Base-by-base conservation (phyloP, 2,113 vertebrate genomes). In the Cairina moschata region DNA sequence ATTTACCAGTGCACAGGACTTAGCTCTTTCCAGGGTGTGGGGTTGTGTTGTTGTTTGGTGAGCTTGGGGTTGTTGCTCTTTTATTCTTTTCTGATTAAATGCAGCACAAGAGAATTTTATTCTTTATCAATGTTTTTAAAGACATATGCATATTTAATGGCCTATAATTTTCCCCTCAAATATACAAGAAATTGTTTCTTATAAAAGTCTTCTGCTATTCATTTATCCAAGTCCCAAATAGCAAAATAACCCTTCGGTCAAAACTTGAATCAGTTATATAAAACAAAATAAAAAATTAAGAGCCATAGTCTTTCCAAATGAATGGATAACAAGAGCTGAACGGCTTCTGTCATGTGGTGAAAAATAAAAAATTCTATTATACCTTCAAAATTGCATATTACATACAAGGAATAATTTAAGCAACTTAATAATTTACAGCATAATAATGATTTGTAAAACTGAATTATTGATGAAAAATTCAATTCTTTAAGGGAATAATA, bases 401-500 rank as follows among this genome's bases (percentile, higher is more conserved):
- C 25, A 80, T 66, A 50, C 26, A 95, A 84, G 83, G 87, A 95
- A 96, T 95, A 96, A 95, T 96, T 96, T 94, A 96, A 90, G 50
- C 34, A 91, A n/a, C 20, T 96, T 88, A 97, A 96, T 97, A 96
- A 97, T 97, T 96, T 93, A 94, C 56, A 56, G 31, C 32, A 93
- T 71, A 93, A 83, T 96, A 93, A 95, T 93, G 87, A 95, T 96
- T 96, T 96, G 90, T 94, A 93, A 90, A 93, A 94, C 68, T 96
- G 87, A 96, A 97, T 96, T 86, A 96, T 95, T 94, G 71, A 94
- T 96, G 82, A 88, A 90, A 93, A 93, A 86, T 80, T 18, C 7
- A 91, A 55, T 68, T 72, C 58, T 85, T 95, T 95, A 93, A 94
- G 88, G 40, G 75, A 97, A 93, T 95, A 88, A 74, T 74, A 94